Evolutionary conservation across 2,797 vertebrate species (phyloP).

Genomic region (Acanthurus lineatus): DNA sequence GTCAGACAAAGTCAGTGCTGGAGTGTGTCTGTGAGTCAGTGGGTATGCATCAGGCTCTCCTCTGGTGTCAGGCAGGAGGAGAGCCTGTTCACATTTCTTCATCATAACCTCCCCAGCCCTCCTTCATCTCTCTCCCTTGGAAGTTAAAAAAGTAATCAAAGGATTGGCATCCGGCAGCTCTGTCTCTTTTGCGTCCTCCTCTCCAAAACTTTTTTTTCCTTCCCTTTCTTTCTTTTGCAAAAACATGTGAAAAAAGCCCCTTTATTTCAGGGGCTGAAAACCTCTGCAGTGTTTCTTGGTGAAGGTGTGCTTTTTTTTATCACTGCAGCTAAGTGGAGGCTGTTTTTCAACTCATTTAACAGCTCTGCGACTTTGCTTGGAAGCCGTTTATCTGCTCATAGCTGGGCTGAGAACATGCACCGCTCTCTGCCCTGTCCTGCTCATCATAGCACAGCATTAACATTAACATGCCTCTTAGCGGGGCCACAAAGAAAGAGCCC

Average conservation of each 20-base stretch:
- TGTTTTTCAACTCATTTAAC: constrained; percentile 66
- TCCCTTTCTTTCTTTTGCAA: constrained; percentile 53
- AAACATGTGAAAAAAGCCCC: constrained; percentile 52
- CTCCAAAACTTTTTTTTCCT: constrained; percentile 32
- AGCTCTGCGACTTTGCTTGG: constrained; percentile 32
- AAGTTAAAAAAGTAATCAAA: constrained; percentile 79
- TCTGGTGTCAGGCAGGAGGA: constrained; percentile 55
- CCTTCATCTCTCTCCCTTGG: constrained; percentile 65
- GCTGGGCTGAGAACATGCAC: constrained; percentile 31
- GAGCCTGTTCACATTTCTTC: constrained; percentile 67
- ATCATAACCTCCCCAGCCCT: constrained; percentile 70
- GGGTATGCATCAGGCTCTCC: constrained; percentile 38
- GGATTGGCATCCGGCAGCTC: constrained; percentile 55
- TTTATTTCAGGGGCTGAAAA: constrained; percentile 52
- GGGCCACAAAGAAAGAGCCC: constrained; percentile 47
- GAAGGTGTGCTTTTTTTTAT: constrained; percentile 58
- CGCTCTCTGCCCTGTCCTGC: constrained; percentile 32
- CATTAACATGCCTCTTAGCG: constrained; percentile 60
- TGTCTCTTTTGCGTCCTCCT: constrained; percentile 36
- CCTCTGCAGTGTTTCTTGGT: constrained; percentile 42
- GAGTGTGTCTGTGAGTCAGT: constrained; percentile 29
- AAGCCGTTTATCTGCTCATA: constrained; percentile 60
- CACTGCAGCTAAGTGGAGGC: constrained; percentile 64
- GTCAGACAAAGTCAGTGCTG: constrained; percentile 6
- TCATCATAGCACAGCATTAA: constrained; percentile 51